Evolutionary conservation across 1,140 invertebrate genomes (phyloP), one percentile per base, ranked within the genome.

Genomic region (Meloidogyne hapla): DNA sequence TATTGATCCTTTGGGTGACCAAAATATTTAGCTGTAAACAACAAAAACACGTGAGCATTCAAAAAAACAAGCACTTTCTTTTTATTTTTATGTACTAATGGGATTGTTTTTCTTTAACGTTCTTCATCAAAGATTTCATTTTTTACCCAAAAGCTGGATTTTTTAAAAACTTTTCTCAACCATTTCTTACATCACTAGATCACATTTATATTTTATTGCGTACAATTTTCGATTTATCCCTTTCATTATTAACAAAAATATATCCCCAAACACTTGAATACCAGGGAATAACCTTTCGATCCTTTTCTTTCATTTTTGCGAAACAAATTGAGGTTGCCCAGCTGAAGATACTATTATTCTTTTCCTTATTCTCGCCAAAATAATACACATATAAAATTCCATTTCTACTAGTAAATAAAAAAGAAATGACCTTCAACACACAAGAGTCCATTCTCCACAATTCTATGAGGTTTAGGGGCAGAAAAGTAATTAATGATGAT

Each of bases 381-480:
- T n/a, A 33, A 33, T 33, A 56, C 48, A 56, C 48, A 56, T n/a
- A 56, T n/a, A 56, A 45, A 45, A 45, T 45, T 56, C 48, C 12
- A 56, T 56, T 56, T 56, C 48, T 56, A n/a, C 6, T n/a, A 56
- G 48, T 56, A 56, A 56, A 21, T 56, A 56, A 56, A 33, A 56
- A n/a, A n/a, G 48, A 56, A 56, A 56, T 56, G 48, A 56, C 48
- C 48, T 56, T 56, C 48, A 56, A 56, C 48, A 56, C 48, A 56
- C 48, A 56, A 56, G 48, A 56, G 48, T 56, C 48, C 48, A 56
- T 56, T 56, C 48, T 18, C n/a, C 18, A 6, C 18, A 56, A n/a
- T 56, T n/a, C 48, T 56, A n/a, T 56, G 48, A n/a, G 18, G 48
- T 56, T 0, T 56, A 21, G n/a, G 8, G 48, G 48, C 5, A 56